These are phyloP conservation scores for Aradophagus sp. DNA, from an alignment of 1,140 invertebrate species.

Conservation along the genomic window DNA sequence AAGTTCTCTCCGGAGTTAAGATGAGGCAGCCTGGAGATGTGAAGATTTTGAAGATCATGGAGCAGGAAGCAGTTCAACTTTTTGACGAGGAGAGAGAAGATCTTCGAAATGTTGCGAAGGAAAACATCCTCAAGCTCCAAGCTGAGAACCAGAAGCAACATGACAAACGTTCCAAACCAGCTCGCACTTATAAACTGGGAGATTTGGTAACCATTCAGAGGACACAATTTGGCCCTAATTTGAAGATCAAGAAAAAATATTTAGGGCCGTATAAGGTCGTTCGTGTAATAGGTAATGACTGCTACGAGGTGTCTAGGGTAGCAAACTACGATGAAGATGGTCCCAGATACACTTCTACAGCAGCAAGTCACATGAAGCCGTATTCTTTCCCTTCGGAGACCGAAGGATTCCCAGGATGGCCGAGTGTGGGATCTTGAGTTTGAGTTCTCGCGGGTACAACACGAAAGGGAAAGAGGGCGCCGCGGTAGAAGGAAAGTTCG, in stretches of 20 bases:
- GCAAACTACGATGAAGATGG: conserved; percentile 3
- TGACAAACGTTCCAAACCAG: conserved; percentile 44
- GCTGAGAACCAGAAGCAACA: conserved; percentile 47
- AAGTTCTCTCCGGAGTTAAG: conserved; percentile 50
- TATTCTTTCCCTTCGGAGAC: conserved; percentile 2
- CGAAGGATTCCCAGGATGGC: conserved; percentile 12
- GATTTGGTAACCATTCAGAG: too few relatives aligned
- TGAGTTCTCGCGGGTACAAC: too few relatives aligned
- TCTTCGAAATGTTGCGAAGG: not conserved
- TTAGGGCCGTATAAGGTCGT: conserved; percentile 3
- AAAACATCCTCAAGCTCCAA: conserved; percentile 26
- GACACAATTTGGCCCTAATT: not conserved
- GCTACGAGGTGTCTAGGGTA: conserved; percentile 7
- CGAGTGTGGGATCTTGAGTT: too few relatives aligned
- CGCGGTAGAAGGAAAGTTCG: too few relatives aligned
- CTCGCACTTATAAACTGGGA: not conserved
- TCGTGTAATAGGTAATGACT: not conserved
- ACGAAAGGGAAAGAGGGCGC: too few relatives aligned
- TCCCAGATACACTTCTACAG: not conserved
- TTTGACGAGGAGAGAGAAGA: conserved; percentile 17
- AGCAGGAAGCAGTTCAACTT: conserved; percentile 16
- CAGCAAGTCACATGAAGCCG: conserved; percentile 4
- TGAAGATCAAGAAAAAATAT: conserved; percentile 8
- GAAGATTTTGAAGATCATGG: not conserved
- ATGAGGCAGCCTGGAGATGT: conserved; percentile 38